Percentiles rank a stretch among this genome's conserved stretches.
Evolutionary conservation across 2,888 invertebrate species (phyloP).

Genomic region (Antitype chi): DNA sequence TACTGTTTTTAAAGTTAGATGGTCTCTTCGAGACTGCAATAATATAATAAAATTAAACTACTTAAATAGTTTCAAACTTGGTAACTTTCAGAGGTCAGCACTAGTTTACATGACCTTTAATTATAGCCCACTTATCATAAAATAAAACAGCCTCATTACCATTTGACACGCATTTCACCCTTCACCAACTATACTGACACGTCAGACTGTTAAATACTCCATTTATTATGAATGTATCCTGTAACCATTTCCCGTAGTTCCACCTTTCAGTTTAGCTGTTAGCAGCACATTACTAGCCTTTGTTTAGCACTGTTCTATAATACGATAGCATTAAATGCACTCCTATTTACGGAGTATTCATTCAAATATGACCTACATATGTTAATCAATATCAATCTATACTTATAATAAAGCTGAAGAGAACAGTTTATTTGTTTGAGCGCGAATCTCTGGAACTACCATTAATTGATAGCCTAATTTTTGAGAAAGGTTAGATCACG

Average conservation of each 20-base stretch:
- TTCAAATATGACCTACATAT: too few species aligned
- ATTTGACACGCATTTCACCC: slow-evolving; percentile 30
- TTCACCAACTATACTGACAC: neutral
- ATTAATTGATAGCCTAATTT: too few species aligned
- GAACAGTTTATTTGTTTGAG: too few species aligned
- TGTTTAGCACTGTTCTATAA: neutral
- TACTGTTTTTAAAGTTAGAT: neutral
- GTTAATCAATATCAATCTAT: too few species aligned
- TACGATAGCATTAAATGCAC: too few species aligned
- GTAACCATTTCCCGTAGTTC: slow-evolving; percentile 19
- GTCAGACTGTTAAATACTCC: neutral
- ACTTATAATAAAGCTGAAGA: too few species aligned
- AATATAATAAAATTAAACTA: neutral
- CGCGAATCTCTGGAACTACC: too few species aligned
- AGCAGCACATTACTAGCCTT: neutral
- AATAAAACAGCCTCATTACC: slow-evolving; percentile 30
- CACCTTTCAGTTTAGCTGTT: neutral
- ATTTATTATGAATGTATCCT: slow-evolving; percentile 33
- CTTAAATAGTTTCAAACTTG: neutral
- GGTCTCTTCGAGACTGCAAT: neutral
- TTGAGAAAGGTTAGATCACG: too few species aligned
- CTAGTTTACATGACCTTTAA: slow-evolving; percentile 9
- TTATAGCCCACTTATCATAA: slow-evolving; percentile 11
- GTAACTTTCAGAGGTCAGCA: neutral
- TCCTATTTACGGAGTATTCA: too few species aligned